phyloP scores from a whole-genome alignment of 1,140 invertebrate genomes.

The Laupala kohalensis region DNA sequence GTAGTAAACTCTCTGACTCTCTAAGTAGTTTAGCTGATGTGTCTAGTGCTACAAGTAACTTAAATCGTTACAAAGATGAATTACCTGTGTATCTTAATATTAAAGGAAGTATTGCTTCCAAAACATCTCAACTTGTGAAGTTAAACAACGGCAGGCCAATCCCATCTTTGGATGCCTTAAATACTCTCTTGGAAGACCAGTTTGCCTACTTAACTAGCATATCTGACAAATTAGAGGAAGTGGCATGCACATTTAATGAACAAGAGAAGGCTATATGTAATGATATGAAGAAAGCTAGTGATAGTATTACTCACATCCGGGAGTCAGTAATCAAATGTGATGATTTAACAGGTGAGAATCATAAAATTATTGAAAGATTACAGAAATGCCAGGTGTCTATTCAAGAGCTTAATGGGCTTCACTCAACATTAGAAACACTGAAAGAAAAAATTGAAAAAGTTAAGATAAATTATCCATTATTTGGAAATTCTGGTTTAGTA shows the following conservation, averaged over 20 bases:
- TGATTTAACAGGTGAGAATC: conserved; percentile 75
- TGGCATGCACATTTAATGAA: conserved; percentile 53
- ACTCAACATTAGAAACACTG: conserved; percentile 50
- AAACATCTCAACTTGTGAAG: conserved; percentile 66
- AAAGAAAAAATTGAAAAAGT: conserved; percentile 54
- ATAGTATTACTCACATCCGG: conserved; percentile 56
- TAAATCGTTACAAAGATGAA: conserved; percentile 77
- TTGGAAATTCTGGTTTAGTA: conserved; percentile 53
- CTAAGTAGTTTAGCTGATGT: conserved; percentile 63
- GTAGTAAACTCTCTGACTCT: conserved; percentile 55
- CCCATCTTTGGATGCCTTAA: conserved; percentile 51
- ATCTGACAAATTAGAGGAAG: conserved; percentile 58
- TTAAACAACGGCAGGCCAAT: conserved; percentile 60
- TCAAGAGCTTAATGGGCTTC: conserved; percentile 43
- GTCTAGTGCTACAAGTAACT: conserved; percentile 58
- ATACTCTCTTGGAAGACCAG: conserved; percentile 56
- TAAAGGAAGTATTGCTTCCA: conserved; percentile 58
- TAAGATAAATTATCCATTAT: conserved; percentile 61
- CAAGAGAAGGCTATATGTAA: conserved; percentile 57
- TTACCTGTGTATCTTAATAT: conserved; percentile 60
- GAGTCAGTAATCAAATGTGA: conserved; percentile 83
- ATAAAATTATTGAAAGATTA: conserved; percentile 64
- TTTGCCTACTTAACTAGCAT: conserved; percentile 61
- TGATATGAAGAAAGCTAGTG: conserved; percentile 53
- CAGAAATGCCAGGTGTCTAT: conserved; percentile 57